Conservation (phyloP, 1,140 invertebrate genomes). For the Diprion similis region DNA sequence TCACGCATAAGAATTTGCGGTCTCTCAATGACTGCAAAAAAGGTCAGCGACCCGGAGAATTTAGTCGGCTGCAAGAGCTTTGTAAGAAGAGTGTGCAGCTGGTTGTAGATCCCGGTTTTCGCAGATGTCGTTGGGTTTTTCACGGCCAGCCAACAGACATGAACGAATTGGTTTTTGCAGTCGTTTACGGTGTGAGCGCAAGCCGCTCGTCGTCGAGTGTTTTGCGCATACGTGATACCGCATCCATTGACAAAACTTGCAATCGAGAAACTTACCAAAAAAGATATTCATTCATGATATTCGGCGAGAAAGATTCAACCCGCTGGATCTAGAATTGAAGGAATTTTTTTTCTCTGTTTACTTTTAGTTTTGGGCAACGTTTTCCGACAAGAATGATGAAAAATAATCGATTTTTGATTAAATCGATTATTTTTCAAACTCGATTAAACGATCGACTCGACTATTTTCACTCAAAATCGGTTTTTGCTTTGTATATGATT, state of each 20-base stretch:
- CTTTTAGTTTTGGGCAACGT: no score
- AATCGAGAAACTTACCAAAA: neutral
- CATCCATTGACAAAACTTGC: constrained; percentile 6
- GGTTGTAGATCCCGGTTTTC: constrained; percentile 32
- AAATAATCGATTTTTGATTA: no score
- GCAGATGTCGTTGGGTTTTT: constrained; percentile 47
- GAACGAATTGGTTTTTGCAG: constrained; percentile 8
- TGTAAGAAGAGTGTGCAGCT: no score
- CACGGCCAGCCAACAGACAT: constrained; percentile 33
- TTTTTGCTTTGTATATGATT: no score
- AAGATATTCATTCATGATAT: constrained; percentile 3
- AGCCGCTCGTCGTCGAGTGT: neutral
- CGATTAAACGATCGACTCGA: no score
- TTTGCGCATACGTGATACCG: neutral
- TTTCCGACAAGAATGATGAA: neutral
- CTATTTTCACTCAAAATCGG: no score
- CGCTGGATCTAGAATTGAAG: neutral
- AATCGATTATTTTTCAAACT: no score
- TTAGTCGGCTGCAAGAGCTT: constrained; percentile 21
- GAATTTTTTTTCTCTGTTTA: neutral
- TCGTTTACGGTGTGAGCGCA: neutral
- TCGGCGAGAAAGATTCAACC: neutral
- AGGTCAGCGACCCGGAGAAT: constrained; percentile 23
- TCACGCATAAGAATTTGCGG: neutral
- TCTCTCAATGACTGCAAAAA: constrained; percentile 8